These are phyloP conservation scores for Drosophila funebris DNA, from an alignment of 1,140 invertebrate species.

Conservation along the genomic window DNA sequence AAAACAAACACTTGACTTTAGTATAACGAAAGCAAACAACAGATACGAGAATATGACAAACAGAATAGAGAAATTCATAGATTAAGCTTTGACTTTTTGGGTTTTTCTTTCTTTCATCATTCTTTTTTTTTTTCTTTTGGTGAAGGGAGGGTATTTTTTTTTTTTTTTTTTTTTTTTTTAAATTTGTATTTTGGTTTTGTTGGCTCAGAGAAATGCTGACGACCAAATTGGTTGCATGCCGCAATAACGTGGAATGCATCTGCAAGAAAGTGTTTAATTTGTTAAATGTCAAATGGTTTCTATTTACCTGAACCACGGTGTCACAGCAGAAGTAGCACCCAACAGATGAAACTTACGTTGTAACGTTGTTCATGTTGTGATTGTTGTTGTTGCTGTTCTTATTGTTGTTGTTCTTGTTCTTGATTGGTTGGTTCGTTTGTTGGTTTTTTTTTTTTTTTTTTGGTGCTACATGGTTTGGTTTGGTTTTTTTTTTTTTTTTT, in stretches of 20 bases:
- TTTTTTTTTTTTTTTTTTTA: slow-evolving; percentile 11
- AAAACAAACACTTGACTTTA: slow-evolving; percentile 50
- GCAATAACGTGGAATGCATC: slow-evolving; percentile 11
- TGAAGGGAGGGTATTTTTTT: no score
- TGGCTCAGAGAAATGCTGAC: background rate
- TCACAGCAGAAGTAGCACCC: background rate
- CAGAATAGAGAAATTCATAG: slow-evolving; percentile 14
- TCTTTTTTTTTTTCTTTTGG: slow-evolving; percentile 13
- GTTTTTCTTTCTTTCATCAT: background rate
- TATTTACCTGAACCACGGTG: slow-evolving; percentile 65
- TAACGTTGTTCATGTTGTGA: background rate
- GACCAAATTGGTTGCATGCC: background rate
- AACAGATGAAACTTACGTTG: slow-evolving; percentile 7
- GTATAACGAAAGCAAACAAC: background rate
- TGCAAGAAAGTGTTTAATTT: slow-evolving; percentile 51
- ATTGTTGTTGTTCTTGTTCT: slow-evolving; percentile 11
- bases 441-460: slow-evolving; percentile 22
- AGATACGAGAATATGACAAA: background rate
- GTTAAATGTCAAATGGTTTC: slow-evolving; percentile 32
- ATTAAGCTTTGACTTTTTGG: background rate
- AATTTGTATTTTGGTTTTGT: slow-evolving; percentile 11
- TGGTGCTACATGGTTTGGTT: no score
- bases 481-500: no score
- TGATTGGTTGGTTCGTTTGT: background rate
- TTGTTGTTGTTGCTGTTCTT: slow-evolving; percentile 12